Percentiles rank a stretch among this genome's conserved stretches.
Evolutionary conservation across 2,888 invertebrate genomes (phyloP).

Genomic region (Euzophera pinguis): DNA sequence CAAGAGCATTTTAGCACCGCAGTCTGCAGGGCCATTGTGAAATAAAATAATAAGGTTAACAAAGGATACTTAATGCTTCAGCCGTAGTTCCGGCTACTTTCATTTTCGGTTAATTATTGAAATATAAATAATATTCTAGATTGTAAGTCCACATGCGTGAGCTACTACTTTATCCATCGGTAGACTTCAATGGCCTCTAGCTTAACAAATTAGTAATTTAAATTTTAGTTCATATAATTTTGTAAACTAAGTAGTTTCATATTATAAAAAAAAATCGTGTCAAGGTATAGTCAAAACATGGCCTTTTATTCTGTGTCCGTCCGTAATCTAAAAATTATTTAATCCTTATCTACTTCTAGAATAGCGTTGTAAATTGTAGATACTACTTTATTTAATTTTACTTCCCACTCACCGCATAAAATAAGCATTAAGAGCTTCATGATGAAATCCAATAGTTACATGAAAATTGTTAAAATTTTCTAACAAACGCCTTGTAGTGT

Average conservation of each 20-base stretch:
- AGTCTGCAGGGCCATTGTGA: conserved; percentile 15
- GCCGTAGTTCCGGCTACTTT: conserved; percentile 24
- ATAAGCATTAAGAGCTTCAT: conserved; percentile 58
- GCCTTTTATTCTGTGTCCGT: too few species aligned
- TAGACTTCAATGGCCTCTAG: too few species aligned
- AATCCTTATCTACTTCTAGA: too few species aligned
- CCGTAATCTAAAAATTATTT: too few species aligned
- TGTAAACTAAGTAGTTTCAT: too few species aligned
- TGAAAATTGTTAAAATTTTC: conserved; percentile 11
- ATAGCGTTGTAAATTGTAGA: neutral
- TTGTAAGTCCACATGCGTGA: too few species aligned
- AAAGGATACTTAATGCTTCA: conserved; percentile 16
- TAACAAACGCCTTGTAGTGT: neutral
- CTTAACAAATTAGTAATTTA: too few species aligned
- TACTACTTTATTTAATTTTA: neutral
- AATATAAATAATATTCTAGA: neutral
- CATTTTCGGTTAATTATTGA: neutral
- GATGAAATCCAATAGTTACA: conserved; percentile 34
- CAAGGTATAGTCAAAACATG: too few species aligned
- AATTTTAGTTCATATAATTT: too few species aligned
- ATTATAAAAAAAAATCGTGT: too few species aligned
- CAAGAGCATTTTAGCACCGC: conserved; percentile 18
- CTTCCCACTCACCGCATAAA: conserved; percentile 57
- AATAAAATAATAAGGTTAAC: conserved; percentile 13
- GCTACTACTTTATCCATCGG: too few species aligned